Evolutionary conservation across 2,797 vertebrate genomes (phyloP).

Genomic region (Florisuga fusca): DNA sequence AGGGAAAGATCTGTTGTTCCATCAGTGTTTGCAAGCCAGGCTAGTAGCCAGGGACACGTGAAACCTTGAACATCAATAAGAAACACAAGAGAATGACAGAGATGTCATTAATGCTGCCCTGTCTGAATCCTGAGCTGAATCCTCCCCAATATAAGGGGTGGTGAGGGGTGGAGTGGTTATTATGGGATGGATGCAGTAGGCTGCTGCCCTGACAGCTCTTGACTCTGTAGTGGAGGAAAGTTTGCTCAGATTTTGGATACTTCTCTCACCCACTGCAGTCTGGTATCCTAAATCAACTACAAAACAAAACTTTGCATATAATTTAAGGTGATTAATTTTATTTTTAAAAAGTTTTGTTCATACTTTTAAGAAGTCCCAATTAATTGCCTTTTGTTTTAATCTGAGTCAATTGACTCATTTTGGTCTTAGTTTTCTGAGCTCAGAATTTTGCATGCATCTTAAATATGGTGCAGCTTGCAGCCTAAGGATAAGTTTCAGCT

Average conservation of each 20-base stretch:
- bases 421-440: background rate
- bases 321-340: background rate
- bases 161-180: background rate
- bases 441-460: background rate
- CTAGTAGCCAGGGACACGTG: background rate
- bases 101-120: background rate
- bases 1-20: background rate
- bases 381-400: background rate
- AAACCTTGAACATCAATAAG: background rate
- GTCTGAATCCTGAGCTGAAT: background rate
- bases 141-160: background rate
- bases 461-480: background rate
- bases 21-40: background rate
- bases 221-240: background rate
- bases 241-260: background rate
- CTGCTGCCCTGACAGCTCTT: background rate
- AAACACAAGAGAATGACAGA: background rate
- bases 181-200: background rate
- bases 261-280: background rate
- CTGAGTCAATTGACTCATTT: background rate
- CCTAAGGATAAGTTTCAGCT: background rate
- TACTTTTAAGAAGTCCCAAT: background rate
- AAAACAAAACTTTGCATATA: background rate
- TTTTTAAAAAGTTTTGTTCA: background rate
- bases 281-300: background rate